Evolutionary conservation across 37 sponge, comb jelly and placozoan species (phyloP).

Genomic region (Ianthella basta): DNA sequence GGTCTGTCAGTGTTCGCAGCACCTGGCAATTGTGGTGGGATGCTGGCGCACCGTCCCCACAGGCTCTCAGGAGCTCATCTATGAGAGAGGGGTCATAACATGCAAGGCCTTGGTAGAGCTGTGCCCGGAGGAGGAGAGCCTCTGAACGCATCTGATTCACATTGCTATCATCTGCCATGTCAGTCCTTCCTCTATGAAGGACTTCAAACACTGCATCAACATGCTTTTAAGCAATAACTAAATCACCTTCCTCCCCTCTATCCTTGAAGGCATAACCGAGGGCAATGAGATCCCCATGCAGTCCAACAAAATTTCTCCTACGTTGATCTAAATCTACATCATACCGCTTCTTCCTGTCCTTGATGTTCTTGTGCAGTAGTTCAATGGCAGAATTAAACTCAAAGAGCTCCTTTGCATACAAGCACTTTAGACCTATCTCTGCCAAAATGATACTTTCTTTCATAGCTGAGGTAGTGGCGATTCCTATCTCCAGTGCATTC

Average conservation of each 20-base stretch:
- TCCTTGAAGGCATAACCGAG: slow-evolving; percentile 10
- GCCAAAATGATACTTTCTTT: too few species aligned
- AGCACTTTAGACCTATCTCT: not conserved
- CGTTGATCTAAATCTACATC: not conserved
- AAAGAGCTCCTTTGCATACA: not conserved
- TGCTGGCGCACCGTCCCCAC: not conserved
- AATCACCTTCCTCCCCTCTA: not conserved
- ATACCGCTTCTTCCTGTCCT: not conserved
- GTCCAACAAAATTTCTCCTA: not conserved
- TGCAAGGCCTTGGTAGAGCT: not conserved
- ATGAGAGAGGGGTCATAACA: not conserved
- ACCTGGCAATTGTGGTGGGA: not conserved
- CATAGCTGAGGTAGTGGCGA: not conserved
- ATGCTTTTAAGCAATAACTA: not conserved
- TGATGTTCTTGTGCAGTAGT: not conserved
- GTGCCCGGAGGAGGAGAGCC: not conserved
- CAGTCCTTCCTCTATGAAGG: not conserved
- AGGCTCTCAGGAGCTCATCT: not conserved
- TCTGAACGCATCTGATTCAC: not conserved
- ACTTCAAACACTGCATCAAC: not conserved
- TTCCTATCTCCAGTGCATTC: not conserved
- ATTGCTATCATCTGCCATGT: not conserved
- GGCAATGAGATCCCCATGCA: not conserved
- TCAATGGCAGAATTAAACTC: not conserved
- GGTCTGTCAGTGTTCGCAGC: not conserved